Percentiles rank a stretch among this genome's conserved stretches.
Evolutionary conservation across 2,888 invertebrate species (phyloP).

Genomic region (Euzophera pinguis): DNA sequence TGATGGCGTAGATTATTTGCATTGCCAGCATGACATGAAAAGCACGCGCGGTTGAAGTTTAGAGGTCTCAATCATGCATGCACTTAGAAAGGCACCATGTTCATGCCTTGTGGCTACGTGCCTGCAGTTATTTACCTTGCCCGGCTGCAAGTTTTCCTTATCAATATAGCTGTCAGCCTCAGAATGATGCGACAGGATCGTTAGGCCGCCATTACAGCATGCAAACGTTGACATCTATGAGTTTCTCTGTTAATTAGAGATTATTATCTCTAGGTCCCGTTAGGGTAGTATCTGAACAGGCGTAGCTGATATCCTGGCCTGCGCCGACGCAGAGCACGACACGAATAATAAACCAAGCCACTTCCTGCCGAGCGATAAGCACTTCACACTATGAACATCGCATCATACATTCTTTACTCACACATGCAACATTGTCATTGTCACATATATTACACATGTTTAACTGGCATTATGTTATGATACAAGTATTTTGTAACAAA

Average conservation of each 20-base stretch:
- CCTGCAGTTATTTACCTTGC: slow-evolving; percentile 1
- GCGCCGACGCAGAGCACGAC: slow-evolving; percentile 64
- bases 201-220: slow-evolving; percentile 29
- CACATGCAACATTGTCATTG: slow-evolving; percentile 22
- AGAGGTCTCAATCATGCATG: not conserved
- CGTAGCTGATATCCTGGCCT: slow-evolving; percentile 61
- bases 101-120: not conserved
- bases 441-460: slow-evolving; percentile 11
- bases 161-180: slow-evolving; percentile 29
- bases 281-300: slow-evolving; percentile 45
- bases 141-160: slow-evolving; percentile 32
- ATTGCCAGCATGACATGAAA: not conserved
- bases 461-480: not conserved
- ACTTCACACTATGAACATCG: slow-evolving; percentile 50
- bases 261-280: slow-evolving; percentile 58
- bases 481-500: not conserved
- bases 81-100: not conserved
- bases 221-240: slow-evolving; percentile 44
- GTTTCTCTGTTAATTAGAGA: slow-evolving; percentile 57
- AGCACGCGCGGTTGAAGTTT: not conserved
- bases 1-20: not conserved
- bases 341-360: slow-evolving; percentile 78
- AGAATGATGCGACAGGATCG: slow-evolving; percentile 39
- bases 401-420: slow-evolving; percentile 44
- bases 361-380: slow-evolving; percentile 76